phyloP scores from a whole-genome alignment of 2,797 vertebrate species.

The Tiaroga cobitis region DNA sequence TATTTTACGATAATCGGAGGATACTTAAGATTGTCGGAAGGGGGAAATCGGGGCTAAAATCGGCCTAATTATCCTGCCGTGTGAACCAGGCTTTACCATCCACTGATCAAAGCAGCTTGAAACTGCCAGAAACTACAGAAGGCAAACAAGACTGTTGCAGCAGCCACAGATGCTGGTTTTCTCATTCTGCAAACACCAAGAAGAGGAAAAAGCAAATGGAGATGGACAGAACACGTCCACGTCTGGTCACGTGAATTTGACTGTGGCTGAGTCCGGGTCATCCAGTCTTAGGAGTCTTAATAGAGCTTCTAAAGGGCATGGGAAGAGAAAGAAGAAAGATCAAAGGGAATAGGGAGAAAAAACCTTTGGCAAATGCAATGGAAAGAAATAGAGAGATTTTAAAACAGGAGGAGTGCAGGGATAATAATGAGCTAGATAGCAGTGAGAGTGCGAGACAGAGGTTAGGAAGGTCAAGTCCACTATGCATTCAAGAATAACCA shows the following conservation, averaged over 20 bases:
- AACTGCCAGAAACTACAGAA: slow-evolving; percentile 70
- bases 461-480: slow-evolving; percentile 7
- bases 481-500: background rate
- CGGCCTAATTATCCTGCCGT: too few species aligned
- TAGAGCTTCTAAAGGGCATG: slow-evolving; percentile 62
- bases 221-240: slow-evolving; percentile 30
- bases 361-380: slow-evolving; percentile 57
- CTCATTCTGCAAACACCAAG: slow-evolving; percentile 35
- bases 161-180: slow-evolving; percentile 51
- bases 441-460: background rate
- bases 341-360: slow-evolving; percentile 66
- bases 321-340: slow-evolving; percentile 60
- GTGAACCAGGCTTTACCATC: slow-evolving; percentile 65
- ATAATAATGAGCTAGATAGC: background rate
- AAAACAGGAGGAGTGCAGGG: background rate
- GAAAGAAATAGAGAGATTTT: slow-evolving; percentile 15
- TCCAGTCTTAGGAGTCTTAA: slow-evolving; percentile 63
- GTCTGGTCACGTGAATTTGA: slow-evolving; percentile 54
- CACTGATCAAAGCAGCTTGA: slow-evolving; percentile 76
- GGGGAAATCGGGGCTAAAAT: too few species aligned
- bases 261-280: slow-evolving; percentile 50
- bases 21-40: too few species aligned
- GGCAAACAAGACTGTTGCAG: slow-evolving; percentile 60
- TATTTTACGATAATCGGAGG: too few species aligned
- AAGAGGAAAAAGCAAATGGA: slow-evolving; percentile 16